Evolutionary conservation across 2,888 invertebrate species (phyloP).

Genomic region (Sinodicranocentrus sp.): DNA sequence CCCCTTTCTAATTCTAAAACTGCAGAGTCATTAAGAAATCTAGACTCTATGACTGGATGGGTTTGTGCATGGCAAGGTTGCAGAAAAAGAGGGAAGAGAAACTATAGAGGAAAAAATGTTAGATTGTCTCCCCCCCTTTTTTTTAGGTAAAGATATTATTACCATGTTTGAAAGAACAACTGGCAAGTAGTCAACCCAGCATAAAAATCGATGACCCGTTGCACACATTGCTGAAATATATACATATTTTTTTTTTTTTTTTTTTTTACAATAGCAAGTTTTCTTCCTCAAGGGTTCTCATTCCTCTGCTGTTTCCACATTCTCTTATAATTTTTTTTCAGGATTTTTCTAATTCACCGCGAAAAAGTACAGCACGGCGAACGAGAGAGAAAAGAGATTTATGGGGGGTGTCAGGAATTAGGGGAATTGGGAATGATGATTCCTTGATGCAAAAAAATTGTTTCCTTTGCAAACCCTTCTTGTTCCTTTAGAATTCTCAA

Average conservation of each 20-base stretch:
- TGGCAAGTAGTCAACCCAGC: no score
- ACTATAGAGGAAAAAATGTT: no score
- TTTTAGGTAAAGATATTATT: no score
- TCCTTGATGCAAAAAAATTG: constrained; percentile 30
- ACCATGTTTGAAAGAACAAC: no score
- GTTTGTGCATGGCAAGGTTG: no score
- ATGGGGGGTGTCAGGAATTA: constrained; percentile 54
- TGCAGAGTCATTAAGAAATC: no score
- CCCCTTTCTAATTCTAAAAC: no score
- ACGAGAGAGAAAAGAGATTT: constrained; percentile 33
- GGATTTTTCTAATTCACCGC: background rate
- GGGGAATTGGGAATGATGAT: constrained; percentile 59
- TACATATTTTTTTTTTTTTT: background rate
- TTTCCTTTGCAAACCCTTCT: background rate
- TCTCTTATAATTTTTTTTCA: constrained; percentile 19
- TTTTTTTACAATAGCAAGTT: background rate
- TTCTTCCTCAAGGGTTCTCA: background rate
- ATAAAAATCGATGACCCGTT: constrained; percentile 10
- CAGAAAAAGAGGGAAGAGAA: no score
- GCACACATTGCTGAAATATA: background rate
- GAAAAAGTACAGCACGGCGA: no score
- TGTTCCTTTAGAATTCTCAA: no score
- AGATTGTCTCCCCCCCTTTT: no score
- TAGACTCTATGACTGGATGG: no score
- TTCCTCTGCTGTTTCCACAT: background rate